Percentiles rank a stretch among this genome's conserved stretches.
Conservation (phyloP, 2,113 vertebrate species). For the Benitochromis conjunctus region DNA sequence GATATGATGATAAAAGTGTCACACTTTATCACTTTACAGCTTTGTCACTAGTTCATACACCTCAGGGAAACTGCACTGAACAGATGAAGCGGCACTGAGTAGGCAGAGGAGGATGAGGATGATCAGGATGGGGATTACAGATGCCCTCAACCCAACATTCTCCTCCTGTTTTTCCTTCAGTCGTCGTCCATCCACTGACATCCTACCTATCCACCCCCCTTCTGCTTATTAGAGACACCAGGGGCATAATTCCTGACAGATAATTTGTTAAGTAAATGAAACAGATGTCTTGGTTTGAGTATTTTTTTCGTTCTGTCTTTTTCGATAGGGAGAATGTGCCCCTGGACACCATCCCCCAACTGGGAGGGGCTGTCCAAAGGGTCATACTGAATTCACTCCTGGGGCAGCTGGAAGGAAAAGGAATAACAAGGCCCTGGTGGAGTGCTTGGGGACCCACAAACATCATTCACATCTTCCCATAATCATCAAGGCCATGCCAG, state of each 20-base stretch:
- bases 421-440: slow-evolving; percentile 83
- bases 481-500: slow-evolving; percentile 89
- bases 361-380: slow-evolving; percentile 69
- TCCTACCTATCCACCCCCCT: slow-evolving; percentile 12
- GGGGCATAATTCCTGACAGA: slow-evolving; percentile 57
- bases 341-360: background rate
- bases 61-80: slow-evolving; percentile 2
- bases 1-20: slow-evolving; percentile 17
- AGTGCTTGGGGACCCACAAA: slow-evolving; percentile 80
- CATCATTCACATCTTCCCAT: slow-evolving; percentile 83
- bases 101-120: background rate
- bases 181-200: background rate
- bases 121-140: background rate
- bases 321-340: background rate
- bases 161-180: slow-evolving; percentile 15
- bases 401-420: slow-evolving; percentile 84
- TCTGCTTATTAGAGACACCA: slow-evolving; percentile 54
- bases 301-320: slow-evolving; percentile 35
- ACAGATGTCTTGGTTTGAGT: slow-evolving; percentile 74
- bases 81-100: background rate
- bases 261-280: slow-evolving; percentile 77
- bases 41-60: slow-evolving; percentile 22
- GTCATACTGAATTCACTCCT: slow-evolving; percentile 87
- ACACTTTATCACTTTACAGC: slow-evolving; percentile 16
- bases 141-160: slow-evolving; percentile 15